Percentiles rank a stretch among this genome's conserved stretches.
phyloP scores from a whole-genome alignment of 2,797 vertebrate genomes.

The Florisuga fusca region DNA sequence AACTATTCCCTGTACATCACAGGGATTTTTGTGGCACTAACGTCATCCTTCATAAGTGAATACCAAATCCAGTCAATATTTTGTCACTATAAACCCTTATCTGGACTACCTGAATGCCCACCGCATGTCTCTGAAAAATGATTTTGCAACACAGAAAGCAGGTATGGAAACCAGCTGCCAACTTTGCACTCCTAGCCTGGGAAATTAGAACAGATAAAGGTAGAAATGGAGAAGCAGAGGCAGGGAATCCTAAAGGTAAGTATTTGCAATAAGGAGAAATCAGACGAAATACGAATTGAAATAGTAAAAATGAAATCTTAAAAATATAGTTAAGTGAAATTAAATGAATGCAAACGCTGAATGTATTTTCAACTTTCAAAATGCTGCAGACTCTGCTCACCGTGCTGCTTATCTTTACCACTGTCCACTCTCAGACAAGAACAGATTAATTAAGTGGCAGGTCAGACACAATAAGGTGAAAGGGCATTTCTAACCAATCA shows the following conservation, averaged over 20 bases:
- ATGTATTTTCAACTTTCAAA: neutral
- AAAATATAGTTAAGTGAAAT: neutral
- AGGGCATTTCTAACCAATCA: conserved; percentile 78
- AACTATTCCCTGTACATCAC: conserved; percentile 77
- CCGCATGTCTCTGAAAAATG: neutral
- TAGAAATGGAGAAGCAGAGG: neutral
- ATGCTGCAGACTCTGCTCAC: conserved; percentile 66
- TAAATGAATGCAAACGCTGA: neutral
- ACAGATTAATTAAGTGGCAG: conserved; percentile 81
- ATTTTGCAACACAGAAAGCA: conserved; percentile 12
- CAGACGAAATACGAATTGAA: neutral
- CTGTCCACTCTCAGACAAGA: conserved; percentile 75
- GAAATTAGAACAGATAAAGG: neutral
- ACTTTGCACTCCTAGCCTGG: neutral
- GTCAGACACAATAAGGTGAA: conserved; percentile 80
- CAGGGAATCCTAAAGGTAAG: neutral
- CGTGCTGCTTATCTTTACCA: conserved; percentile 69
- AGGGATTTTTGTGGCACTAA: conserved; percentile 77
- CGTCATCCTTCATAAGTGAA: conserved; percentile 76
- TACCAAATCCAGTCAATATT: conserved; percentile 79
- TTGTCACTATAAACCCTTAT: conserved; percentile 71
- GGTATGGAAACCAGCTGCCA: conserved; percentile 37
- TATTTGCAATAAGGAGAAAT: neutral
- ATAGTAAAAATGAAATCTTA: neutral
- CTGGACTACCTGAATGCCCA: conserved; percentile 66